A percentile compares a stretch with the other conserved stretches of the same genome.
Evolutionary conservation across 2,888 invertebrate species (phyloP).

Genomic region (Archips xylosteana): DNA sequence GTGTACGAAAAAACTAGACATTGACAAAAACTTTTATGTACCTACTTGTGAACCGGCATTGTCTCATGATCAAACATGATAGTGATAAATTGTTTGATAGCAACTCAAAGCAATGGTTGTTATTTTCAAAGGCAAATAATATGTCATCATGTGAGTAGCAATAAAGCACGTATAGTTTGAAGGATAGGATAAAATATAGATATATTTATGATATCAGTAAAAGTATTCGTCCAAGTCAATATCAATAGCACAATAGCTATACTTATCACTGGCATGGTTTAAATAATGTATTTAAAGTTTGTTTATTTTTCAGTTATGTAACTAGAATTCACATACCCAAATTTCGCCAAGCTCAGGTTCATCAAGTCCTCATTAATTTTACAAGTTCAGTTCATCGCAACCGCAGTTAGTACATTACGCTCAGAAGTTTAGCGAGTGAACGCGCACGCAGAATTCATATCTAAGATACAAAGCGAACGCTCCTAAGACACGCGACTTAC

Average conservation of each 20-base stretch:
- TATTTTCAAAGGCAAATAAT: neutral
- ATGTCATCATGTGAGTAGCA: neutral
- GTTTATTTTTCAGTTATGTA: too few species aligned
- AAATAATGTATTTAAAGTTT: too few species aligned
- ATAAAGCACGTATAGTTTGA: neutral
- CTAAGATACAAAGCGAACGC: conserved; percentile 35
- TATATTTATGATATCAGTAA: too few species aligned
- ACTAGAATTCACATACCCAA: neutral
- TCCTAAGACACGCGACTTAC: conserved; percentile 39
- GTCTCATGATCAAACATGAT: neutral
- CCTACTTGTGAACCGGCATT: neutral
- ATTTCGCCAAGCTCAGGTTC: neutral
- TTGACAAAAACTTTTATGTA: neutral
- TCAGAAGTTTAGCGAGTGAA: conserved; percentile 17
- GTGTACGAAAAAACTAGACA: neutral
- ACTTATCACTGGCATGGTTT: too few species aligned
- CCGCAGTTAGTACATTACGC: conserved; percentile 29
- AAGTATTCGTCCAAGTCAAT: too few species aligned
- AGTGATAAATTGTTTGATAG: neutral
- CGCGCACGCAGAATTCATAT: conserved; percentile 36
- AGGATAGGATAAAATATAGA: too few species aligned
- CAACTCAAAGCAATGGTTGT: neutral
- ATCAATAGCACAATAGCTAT: too few species aligned
- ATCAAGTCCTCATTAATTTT: conserved; percentile 20
- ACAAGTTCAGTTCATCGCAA: conserved; percentile 28